Base-by-base conservation (phyloP, 2,113 vertebrate genomes). In the Stictonetta naevosa region DNA sequence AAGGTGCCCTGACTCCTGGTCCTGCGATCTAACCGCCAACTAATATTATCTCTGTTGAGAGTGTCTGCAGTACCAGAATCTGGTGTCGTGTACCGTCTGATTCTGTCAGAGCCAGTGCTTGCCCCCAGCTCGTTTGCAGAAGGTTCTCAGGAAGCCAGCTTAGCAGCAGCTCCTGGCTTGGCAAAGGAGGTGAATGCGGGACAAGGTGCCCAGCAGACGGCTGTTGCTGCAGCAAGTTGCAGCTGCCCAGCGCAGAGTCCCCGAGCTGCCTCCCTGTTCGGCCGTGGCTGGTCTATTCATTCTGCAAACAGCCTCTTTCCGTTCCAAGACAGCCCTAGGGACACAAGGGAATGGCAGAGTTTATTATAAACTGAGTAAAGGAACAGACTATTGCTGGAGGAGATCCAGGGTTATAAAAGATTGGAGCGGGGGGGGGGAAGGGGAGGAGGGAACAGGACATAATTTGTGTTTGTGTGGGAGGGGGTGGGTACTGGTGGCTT, bases 361-460 rank as follows among this genome's bases (percentile, higher is more conserved):
- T 97, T 94, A 92, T 97, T 79, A 94, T 95, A 95, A 96, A 95
- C 95, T 31, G 83, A 96, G 75, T 81, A 60, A 81, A 94, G 92
- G 83, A 94, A n/a, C 95, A 91, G 95, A 94, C 90, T 91, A 87
- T 94, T 92, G 95, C 96, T 96, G 96, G 96, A 97, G 95, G 95
- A 97, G 95, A 87, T 95, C 96, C 96, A 97, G 95, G 69, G 86
- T 95, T 97, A 96, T 96, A 97, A 96, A 97, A 96, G 95, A 92
- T 88, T 90, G 93, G 48, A 64, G 91, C 29, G 1, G 34, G 8
- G 62, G 8, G 62, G 38, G 22, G 19, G 29, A n/a, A 38, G 52
- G 34, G 74, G 86, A 86, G 95, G 92, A 89, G 86, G 84, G 90
- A 84, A 64, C 82, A 44, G 92, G 91, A 81, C 93, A 89, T 48